These are phyloP conservation scores for Coracias cyanogaster DNA, from an alignment of 2,797 vertebrate genomes.

Conservation along the genomic window DNA sequence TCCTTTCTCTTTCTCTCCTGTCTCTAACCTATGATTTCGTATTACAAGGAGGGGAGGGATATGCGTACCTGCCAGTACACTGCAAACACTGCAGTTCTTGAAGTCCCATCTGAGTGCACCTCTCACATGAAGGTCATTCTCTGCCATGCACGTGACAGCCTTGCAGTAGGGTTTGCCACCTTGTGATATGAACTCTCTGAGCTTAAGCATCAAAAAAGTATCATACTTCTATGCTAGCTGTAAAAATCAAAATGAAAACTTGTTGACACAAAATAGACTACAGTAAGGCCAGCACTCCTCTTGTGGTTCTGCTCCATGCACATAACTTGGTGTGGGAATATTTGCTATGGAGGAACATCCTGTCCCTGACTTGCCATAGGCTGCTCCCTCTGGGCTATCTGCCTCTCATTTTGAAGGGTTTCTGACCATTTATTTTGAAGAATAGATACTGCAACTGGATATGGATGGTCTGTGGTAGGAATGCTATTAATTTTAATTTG, in stretches of 20 bases:
- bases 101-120: background rate
- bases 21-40: background rate
- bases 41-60: background rate
- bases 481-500: background rate
- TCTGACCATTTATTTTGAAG: background rate
- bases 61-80: rapidly evolving
- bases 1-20: too few species aligned
- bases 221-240: background rate
- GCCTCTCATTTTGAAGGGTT: background rate
- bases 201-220: background rate
- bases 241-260: background rate
- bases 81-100: background rate
- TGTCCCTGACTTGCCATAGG: background rate
- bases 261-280: background rate
- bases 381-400: background rate
- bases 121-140: rapidly evolving
- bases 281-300: background rate
- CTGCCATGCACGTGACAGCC: background rate
- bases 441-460: background rate
- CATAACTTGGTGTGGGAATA: background rate
- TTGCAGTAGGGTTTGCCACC: background rate
- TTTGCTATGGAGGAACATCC: background rate
- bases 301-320: background rate
- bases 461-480: background rate
- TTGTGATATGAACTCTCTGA: background rate